Percentiles rank a stretch among this genome's conserved stretches.
These are phyloP conservation scores for Mimachlamys varia DNA, from an alignment of 2,888 invertebrate genomes.

Conservation along the genomic window DNA sequence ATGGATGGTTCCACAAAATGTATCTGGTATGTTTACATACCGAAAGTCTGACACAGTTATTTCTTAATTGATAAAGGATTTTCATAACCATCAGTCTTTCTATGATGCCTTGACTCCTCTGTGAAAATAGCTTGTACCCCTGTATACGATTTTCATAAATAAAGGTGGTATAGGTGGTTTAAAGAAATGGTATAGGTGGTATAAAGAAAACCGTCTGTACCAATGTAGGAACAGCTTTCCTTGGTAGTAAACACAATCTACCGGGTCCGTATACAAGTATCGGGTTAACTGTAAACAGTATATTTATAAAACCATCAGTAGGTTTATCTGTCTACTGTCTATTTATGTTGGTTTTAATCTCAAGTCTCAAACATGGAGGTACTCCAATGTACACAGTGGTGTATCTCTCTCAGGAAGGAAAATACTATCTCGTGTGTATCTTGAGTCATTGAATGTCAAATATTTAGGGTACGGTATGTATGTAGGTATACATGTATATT, in stretches of 20 bases:
- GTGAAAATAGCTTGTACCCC: not conserved
- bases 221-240: not conserved
- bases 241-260: not conserved
- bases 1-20: not conserved
- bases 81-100: too few species aligned
- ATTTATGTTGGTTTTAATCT: not conserved
- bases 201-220: not conserved
- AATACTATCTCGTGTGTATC: not conserved
- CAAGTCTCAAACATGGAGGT: not conserved
- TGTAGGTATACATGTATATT: too few species aligned
- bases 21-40: too few species aligned
- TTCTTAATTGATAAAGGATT: too few species aligned
- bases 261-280: not conserved
- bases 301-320: not conserved
- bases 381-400: not conserved
- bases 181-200: not conserved
- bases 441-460: not conserved
- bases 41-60: too few species aligned
- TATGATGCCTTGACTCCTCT: too few species aligned
- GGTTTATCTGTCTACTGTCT: not conserved
- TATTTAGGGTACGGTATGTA: not conserved
- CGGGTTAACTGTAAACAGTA: constrained; percentile 1
- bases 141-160: not conserved
- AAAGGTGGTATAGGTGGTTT: not conserved
- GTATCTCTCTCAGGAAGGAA: not conserved